Base-by-base conservation (phyloP, 2,888 invertebrate species). In the Miltochrista miniata region DNA sequence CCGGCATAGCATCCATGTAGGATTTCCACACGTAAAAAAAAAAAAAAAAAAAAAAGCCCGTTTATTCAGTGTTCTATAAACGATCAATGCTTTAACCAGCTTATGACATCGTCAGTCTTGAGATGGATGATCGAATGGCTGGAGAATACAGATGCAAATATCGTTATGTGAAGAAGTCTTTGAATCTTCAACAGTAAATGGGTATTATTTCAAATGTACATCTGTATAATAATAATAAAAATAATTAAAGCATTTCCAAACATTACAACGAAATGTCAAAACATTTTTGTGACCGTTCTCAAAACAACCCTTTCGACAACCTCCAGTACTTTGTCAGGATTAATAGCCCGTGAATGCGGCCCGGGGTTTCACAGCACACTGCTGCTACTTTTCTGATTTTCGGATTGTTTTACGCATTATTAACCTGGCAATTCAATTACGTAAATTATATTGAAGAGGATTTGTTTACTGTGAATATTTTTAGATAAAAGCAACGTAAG, bases 351-450 rank as follows among this genome's bases (percentile, higher is more conserved):
- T 88, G 79, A 90, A 89, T 75, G 76, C 72, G 68, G 68, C 64
- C 64, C 74, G 74, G 79, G 73, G 68, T 67, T 64, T 73, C 76
- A 72, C 79, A 68, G 75, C 66, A 68, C 68, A 68, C 70, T 70
- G 78, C 72, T 66, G 68, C 76, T 74, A 81, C 78, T 90, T 87
- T 88, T 83, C 85, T 80, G 84, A 84, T 85, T 86, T 83, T 79
- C 74, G 79, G 84, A 89, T 89, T 90, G 89, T 90, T 90, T 89
- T 83, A 87, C 90, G 90, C 87, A 84, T 89, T 88, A 88, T 91
- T 90, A 90, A 87, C 81, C 84, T 77, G 79, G 79, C 91, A 87
- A 88, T 85, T 65, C 88, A 90, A 91, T 91, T 90, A 90, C 81
- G 79, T 79, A 82, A 83, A 84, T 83, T 79, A 82, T 72, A 79